Base-by-base conservation (phyloP, 2,797 vertebrate genomes). In the Sebastes iracundus region DNA sequence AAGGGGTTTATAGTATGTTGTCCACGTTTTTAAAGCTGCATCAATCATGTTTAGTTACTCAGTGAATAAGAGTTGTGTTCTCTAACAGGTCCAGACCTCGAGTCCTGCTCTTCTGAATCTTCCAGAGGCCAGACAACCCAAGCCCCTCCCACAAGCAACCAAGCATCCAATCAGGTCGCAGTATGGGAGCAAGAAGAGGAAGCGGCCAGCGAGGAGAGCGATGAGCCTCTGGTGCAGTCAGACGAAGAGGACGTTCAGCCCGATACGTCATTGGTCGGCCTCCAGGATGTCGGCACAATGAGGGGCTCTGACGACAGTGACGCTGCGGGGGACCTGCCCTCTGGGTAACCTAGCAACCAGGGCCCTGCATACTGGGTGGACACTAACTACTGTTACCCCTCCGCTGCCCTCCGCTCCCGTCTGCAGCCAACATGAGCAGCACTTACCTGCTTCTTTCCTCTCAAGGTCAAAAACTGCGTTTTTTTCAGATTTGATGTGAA, bases 201-300 rank as follows among this genome's bases (percentile, higher is more conserved):
- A 6, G 80, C 6, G 2, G 83, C 35, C 18, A 90, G 90, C 25
- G 96, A 96, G 69, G 90, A 84, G 22, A 70, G 83, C 0, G 95
- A 96, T 5, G 93, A 94, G 0, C 97, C 96, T 0, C 46, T 96
- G 4, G 90, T 99, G 10, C 97, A 99, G 90, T 97, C 96, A 0
- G 98, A 99, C 0, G 98, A 99, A 75, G 98, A 99, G 72, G 97
- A 98, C 4, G 92, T 99, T 25, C 96, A 97, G 56, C 96, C 93
- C 8, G 98, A 99, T 92, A 96, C 92, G 23, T 95, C 95, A 8
- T 92, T 98, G 46, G 91, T 93, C 60, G 95, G 87, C 9, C 89
- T 95, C 13, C 88, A 83, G 22, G 93, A 95, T 42, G 70, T 90
- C 13, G 93, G 93, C 68, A 33, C 75, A 20, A 87, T 91, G 52